Evolutionary conservation across 2,888 invertebrate genomes (phyloP), one percentile per base, ranked within the genome.

Genomic region (Onchidella celtica): DNA sequence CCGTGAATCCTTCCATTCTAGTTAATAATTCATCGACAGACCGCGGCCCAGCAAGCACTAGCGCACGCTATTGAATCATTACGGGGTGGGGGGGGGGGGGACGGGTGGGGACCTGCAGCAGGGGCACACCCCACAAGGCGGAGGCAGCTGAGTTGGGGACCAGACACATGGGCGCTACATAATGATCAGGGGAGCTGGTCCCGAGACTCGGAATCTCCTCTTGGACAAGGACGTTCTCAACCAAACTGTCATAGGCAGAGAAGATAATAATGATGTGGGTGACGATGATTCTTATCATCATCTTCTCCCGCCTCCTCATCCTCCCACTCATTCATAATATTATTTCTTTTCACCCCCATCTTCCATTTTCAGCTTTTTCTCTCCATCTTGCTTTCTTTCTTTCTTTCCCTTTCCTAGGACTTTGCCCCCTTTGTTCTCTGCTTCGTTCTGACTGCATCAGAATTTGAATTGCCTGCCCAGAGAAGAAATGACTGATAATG

Each of bases 11-110:
- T 38, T 72, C 73, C 27, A 32, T 34, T 14, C 38, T 29, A 66
- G 27, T 74, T 66, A 73, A 70, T 74, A 74, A 73, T 74, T 74
- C 66, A 73, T 74, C 36, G 36, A n/a, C 24, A n/a, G 47, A 59
- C 36, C 38, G 47, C 47, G 24, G 47, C 9, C 21, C 24, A 1
- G 11, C 38, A 34, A 55, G 11, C 55, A 27, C 40, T 17, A 27
- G 9, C 32, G 59, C 77, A 77, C 59, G 66, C 68, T 36, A 68
- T 68, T 17, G 36, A 59, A 68, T 68, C 66, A 68, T 77, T 77
- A 68, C 57, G 24, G 4, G n/a, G n/a, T n/a, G n/a, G n/a, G n/a
- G n/a, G 0, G 65, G 29, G 11, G 27, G n/a, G n/a, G n/a, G n/a
- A n/a, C n/a, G n/a, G n/a, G 66, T 6, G 29, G 17, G 61, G 14